phyloP scores from a whole-genome alignment of 1,140 invertebrate species.

The Micrasema minimum region DNA sequence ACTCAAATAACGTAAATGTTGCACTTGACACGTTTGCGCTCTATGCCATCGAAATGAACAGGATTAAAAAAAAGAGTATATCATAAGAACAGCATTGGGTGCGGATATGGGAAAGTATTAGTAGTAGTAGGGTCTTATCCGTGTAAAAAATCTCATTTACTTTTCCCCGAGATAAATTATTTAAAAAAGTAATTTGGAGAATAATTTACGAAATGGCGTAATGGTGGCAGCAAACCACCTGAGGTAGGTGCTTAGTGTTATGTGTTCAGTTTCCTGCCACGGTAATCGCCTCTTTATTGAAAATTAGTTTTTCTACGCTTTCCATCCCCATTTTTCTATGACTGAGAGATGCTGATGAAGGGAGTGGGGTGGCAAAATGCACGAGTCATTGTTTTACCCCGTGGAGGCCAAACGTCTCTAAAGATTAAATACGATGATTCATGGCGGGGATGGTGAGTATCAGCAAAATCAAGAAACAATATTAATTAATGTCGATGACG shows the following conservation, averaged over 20 bases:
- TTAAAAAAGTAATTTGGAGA: slow-evolving; percentile 40
- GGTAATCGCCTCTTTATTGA: slow-evolving; percentile 47
- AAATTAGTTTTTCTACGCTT: slow-evolving; percentile 51
- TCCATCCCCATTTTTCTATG: slow-evolving; percentile 37
- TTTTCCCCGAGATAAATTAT: slow-evolving; percentile 40
- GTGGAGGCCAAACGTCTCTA: slow-evolving; percentile 6
- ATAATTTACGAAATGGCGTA: slow-evolving; percentile 44
- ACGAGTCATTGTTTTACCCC: slow-evolving; percentile 35
- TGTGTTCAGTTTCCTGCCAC: not conserved
- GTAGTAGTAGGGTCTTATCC: not conserved
- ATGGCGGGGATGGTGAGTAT: slow-evolving; percentile 9
- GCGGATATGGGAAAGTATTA: no score
- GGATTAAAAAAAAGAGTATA: no score
- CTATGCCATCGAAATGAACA: no score
- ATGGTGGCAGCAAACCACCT: slow-evolving; percentile 47
- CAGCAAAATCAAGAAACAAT: not conserved
- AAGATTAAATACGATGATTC: slow-evolving; percentile 18
- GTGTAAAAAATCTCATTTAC: slow-evolving; percentile 41
- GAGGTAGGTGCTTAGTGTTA: slow-evolving; percentile 11
- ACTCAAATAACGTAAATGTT: no score
- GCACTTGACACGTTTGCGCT: no score
- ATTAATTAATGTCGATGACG: no score
- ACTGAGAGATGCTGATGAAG: not conserved
- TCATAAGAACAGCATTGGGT: no score
- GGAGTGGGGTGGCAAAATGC: not conserved